Base-by-base conservation (phyloP, 2,797 vertebrate genomes). In the Mareca penelope region DNA sequence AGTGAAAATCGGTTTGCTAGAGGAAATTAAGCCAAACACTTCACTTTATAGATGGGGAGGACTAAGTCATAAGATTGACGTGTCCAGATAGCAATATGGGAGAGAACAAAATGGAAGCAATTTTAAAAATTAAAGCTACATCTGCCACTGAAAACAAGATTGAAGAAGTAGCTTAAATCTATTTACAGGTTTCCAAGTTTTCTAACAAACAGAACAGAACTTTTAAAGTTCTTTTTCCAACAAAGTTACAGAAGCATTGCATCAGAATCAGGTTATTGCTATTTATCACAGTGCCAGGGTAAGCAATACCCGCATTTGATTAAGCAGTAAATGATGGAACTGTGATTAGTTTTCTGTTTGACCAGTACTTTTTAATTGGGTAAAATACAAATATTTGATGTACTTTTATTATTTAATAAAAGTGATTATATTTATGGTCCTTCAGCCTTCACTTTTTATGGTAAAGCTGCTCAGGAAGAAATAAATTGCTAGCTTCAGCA, bases 351-450 rank as follows among this genome's bases (percentile, higher is more conserved):
- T 85, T 95, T 90, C 56, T 90, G 90, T 96, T 95, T 96, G 85
- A 94, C 78, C 90, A 72, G 75, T 88, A 77, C 91, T 94, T 95
- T 94, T 80, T 94, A 95, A 96, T 92, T 89, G 90, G 93, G 69
- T 73, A 85, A 91, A 86, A 93, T 13, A 81, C 26, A 93, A 92
- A 82, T 89, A 76, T 94, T 93, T 84, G 87, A 94, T 93, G 92
- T 95, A 95, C 91, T 96, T 96, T 94, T 96, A 94, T 93, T 96
- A 95, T 94, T 96, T 94, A 97, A 96, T 96, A 96, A 96, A 97
- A 95, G 60, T 82, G 31, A 95, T 96, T 93, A 91, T 96, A 97
- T 96, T 96, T 97, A 96, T 94, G 90, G 89, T 94, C 93, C 22
- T 93, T 96, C 91, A 94, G 93, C 90, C 44, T 90, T 95, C 53